A percentile compares a stretch with the other conserved stretches of the same genome.
Conservation (phyloP, 2,113 vertebrate species). For the human (Homo sapiens) region DNA sequence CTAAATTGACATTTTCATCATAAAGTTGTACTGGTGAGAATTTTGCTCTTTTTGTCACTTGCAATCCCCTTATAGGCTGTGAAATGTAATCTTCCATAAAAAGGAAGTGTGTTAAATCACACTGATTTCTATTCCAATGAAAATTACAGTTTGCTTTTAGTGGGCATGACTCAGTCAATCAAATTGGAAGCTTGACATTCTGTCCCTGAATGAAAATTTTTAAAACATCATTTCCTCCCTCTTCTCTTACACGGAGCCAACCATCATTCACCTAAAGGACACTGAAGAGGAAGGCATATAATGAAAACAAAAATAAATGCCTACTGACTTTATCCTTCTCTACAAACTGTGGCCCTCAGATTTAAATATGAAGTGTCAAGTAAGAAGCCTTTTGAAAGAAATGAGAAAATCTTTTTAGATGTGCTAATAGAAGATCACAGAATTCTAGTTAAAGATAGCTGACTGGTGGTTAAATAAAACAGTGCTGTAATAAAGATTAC, state of each 20-base stretch:
- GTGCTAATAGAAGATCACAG: background rate
- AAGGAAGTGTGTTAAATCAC: slow-evolving; percentile 40
- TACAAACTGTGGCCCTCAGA: background rate
- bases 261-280: background rate
- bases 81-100: slow-evolving; percentile 11
- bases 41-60: slow-evolving; percentile 12
- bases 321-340: background rate
- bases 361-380: background rate
- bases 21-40: background rate
- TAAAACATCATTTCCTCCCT: background rate
- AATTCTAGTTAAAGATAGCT: background rate
- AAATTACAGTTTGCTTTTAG: slow-evolving; percentile 48
- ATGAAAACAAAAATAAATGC: background rate
- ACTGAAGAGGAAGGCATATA: background rate
- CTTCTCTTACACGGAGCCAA: background rate
- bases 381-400: background rate
- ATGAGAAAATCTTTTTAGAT: background rate
- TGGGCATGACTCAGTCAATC: background rate
- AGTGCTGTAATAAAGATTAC: background rate
- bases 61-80: slow-evolving; percentile 25
- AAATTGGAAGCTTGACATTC: slow-evolving; percentile 25
- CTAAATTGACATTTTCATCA: slow-evolving; percentile 32
- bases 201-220: background rate
- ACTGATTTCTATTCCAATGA: slow-evolving; percentile 43
- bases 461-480: background rate